phyloP scores from a whole-genome alignment of 1,140 invertebrate genomes.

The Cydia strobilella region DNA sequence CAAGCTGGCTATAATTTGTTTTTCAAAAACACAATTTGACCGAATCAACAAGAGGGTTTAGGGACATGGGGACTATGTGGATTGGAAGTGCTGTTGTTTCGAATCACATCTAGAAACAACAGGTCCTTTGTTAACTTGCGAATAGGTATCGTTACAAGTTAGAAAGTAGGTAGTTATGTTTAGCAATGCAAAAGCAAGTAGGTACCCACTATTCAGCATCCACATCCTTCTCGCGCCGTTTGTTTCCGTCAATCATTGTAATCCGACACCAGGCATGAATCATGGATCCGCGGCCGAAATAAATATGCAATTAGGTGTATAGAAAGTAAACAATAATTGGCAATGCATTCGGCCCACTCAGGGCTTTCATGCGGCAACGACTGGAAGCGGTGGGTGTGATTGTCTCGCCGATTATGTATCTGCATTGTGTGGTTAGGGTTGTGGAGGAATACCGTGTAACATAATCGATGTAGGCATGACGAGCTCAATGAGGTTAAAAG shows the following conservation, averaged over 20 bases:
- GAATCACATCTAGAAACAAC: background rate
- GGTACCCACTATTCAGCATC: background rate
- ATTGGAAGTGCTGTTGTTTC: no score
- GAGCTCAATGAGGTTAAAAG: background rate
- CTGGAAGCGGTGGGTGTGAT: conserved; percentile 61
- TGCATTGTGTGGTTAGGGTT: conserved; percentile 10
- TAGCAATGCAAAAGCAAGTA: background rate
- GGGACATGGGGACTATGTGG: no score
- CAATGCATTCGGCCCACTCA: conserved; percentile 60
- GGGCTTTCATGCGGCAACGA: conserved; percentile 52
- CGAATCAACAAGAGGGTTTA: no score
- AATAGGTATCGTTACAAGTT: background rate
- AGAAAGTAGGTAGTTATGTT: conserved; percentile 7
- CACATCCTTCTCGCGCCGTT: background rate
- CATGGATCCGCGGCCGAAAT: conserved; percentile 46
- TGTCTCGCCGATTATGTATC: conserved; percentile 37
- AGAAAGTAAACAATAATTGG: conserved; percentile 71
- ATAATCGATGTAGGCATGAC: background rate
- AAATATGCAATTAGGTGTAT: conserved; percentile 64
- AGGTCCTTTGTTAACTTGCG: background rate
- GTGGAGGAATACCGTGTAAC: conserved; percentile 3
- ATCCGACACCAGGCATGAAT: conserved; percentile 43
- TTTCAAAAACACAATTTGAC: no score
- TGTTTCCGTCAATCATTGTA: conserved; percentile 32
- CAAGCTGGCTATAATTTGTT: no score